Evolutionary conservation across 2,888 invertebrate genomes (phyloP).

Genomic region (Synergus itoensis): DNA sequence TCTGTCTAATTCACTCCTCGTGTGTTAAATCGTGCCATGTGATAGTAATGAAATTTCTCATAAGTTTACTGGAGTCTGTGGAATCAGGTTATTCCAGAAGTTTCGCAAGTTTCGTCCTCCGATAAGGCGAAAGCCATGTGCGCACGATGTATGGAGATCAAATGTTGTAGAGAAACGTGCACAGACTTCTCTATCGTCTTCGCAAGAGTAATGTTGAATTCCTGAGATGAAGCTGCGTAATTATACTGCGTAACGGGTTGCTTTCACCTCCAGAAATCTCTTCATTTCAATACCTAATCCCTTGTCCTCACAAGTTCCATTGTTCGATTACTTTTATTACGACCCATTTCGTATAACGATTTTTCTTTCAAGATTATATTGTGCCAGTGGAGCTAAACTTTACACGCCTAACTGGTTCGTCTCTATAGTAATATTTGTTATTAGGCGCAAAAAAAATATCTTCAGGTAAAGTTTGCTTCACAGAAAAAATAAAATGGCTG

Average conservation of each 20-base stretch:
- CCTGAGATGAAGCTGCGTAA: background rate
- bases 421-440: too few species aligned
- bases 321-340: too few species aligned
- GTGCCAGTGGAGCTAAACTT: too few species aligned
- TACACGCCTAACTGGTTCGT: too few species aligned
- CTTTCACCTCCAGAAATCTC: background rate
- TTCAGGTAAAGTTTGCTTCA: too few species aligned
- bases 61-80: slow-evolving; percentile 22
- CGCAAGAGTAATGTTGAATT: slow-evolving; percentile 25
- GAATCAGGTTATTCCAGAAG: slow-evolving; percentile 23
- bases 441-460: too few species aligned
- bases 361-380: too few species aligned
- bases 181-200: slow-evolving; percentile 9
- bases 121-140: slow-evolving; percentile 14
- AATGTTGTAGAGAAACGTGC: slow-evolving; percentile 33
- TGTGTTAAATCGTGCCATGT: slow-evolving; percentile 22
- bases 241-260: background rate
- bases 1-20: slow-evolving; percentile 18
- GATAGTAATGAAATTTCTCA: slow-evolving; percentile 33
- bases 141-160: slow-evolving; percentile 3
- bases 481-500: too few species aligned
- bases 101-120: slow-evolving; percentile 19
- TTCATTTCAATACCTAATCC: background rate
- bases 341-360: too few species aligned
- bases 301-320: background rate